These are phyloP conservation scores for Venturia canescens DNA, from an alignment of 1,140 invertebrate species.

Conservation along the genomic window DNA sequence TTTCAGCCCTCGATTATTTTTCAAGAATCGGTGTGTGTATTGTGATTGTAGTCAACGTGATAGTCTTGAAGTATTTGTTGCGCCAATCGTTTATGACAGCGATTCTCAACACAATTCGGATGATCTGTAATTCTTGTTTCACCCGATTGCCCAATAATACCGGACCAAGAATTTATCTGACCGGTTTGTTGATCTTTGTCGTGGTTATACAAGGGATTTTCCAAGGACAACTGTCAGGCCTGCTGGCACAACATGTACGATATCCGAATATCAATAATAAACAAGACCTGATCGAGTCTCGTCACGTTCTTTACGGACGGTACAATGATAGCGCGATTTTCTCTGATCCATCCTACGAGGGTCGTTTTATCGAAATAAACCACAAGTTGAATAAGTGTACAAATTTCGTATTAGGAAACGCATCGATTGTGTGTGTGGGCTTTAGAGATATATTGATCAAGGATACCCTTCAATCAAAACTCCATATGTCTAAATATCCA, in stretches of 20 bases:
- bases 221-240: not conserved
- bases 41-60: not conserved
- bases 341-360: not conserved
- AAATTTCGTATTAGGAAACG: not conserved
- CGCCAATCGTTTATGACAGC: not conserved
- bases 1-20: not conserved
- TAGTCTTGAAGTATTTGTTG: not conserved
- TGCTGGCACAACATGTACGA: not conserved
- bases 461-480: not conserved
- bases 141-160: not conserved
- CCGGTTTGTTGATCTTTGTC: not conserved
- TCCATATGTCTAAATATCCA: constrained; percentile 20
- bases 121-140: constrained; percentile 1
- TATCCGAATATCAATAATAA: not conserved
- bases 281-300: not conserved
- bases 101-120: not conserved
- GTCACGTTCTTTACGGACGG: not conserved
- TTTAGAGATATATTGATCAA: not conserved
- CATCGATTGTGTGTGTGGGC: not conserved
- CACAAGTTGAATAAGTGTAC: not conserved
- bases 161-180: not conserved
- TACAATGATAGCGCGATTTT: not conserved
- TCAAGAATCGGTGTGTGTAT: not conserved
- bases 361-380: not conserved
- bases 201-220: constrained; percentile 1